Evolutionary conservation across 2,113 vertebrate genomes (phyloP), one percentile per base, ranked within the genome.

Genomic region (Grammatotria lemairii): DNA sequence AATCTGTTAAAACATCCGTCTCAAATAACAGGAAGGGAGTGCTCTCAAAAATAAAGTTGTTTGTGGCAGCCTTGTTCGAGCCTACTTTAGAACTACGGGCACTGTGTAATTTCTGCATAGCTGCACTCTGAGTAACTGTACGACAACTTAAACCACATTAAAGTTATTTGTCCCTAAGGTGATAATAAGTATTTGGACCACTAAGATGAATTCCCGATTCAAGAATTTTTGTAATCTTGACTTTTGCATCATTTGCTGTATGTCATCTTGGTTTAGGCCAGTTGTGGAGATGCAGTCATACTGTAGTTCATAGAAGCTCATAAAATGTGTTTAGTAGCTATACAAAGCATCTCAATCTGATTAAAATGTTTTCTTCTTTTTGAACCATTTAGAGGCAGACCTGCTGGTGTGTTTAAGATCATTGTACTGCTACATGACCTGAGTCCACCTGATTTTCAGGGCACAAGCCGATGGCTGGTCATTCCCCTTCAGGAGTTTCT

Each of bases 11-110:
- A 95, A 94, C 95, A 95, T 95, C 90, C 87, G 88, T 87, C 90
- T 93, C 86, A 92, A 94, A 96, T 92, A 96, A 96, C 95, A 96
- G 95, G 95, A 96, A 96, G 95, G 94, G 96, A 95, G 94, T 94
- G 87, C 89, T 88, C 93, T 93, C 88, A 70, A 94, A 95, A 96
- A 95, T 94, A 94, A 93, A 94, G 91, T 85, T 93, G 95, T 93
- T 95, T 95, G 96, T 92, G 95, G 94, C 89, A 51, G 92, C 65
- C 58, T 80, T 87, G 90, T 94, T 94, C 83, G 89, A 92, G 90
- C 87, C 89, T 83, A 55, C 91, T 94, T 90, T 84, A 91, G 92
- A 93, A 86, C 68, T 5, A 55, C 21, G 80, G 85, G 85, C 65
- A 87, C 80, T 80, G 80, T 89, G 93, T 89, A 81, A 91, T 94